Percentiles rank a stretch among this genome's conserved stretches.
Evolutionary conservation across 2,797 vertebrate species (phyloP).

Genomic region (Pogonophryne albipinna): DNA sequence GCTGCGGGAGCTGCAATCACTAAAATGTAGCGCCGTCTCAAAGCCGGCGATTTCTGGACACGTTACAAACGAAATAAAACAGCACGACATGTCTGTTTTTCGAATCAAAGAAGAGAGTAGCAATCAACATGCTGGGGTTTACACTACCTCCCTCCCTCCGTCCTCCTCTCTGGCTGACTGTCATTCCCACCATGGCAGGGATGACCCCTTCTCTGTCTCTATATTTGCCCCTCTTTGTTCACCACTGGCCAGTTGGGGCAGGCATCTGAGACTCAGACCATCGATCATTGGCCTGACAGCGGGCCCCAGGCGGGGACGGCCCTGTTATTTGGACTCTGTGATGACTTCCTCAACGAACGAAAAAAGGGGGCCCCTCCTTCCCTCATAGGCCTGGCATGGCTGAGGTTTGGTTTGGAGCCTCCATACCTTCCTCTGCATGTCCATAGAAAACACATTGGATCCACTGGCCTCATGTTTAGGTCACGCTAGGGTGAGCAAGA

Average conservation of each 20-base stretch:
- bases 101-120: slow-evolving; percentile 82
- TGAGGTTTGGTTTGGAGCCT: slow-evolving; percentile 83
- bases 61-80: slow-evolving; percentile 83
- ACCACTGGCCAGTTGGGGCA: slow-evolving; percentile 77
- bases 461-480: slow-evolving; percentile 76
- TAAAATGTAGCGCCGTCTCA: slow-evolving; percentile 82
- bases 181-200: slow-evolving; percentile 70
- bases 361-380: slow-evolving; percentile 72
- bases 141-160: slow-evolving; percentile 68
- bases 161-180: slow-evolving; percentile 62
- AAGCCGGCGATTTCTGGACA: slow-evolving; percentile 77
- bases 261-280: slow-evolving; percentile 75
- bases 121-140: slow-evolving; percentile 79
- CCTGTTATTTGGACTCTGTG: slow-evolving; percentile 84
- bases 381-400: slow-evolving; percentile 78
- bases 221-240: slow-evolving; percentile 83
- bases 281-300: slow-evolving; percentile 84
- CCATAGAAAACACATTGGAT: slow-evolving; percentile 73
- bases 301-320: slow-evolving; percentile 80
- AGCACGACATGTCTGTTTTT: slow-evolving; percentile 83
- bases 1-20: slow-evolving; percentile 83
- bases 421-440: slow-evolving; percentile 72
- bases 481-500: slow-evolving; percentile 79
- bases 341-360: slow-evolving; percentile 79
- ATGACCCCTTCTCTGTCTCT: slow-evolving; percentile 81